Evolutionary conservation across 1,140 invertebrate genomes (phyloP).

Genomic region (Meloidogyne floridensis): DNA sequence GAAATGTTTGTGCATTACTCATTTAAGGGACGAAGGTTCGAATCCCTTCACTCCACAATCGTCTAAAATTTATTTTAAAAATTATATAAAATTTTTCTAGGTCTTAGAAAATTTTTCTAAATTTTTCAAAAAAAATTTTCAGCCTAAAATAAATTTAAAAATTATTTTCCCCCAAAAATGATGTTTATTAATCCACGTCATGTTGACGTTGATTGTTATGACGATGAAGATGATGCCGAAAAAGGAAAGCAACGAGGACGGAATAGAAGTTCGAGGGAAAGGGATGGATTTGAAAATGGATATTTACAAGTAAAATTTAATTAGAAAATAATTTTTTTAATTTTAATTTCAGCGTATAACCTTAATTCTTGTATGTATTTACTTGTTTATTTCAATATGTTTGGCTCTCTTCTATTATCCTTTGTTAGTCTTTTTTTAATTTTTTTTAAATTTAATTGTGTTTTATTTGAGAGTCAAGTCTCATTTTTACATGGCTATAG

Average conservation of each 20-base stretch:
- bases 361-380: conserved; percentile 26
- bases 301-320: conserved; percentile 21
- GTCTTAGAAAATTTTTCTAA: too few relatives aligned
- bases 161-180: conserved; percentile 12
- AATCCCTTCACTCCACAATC: too few relatives aligned
- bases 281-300: background rate
- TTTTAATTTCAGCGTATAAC: conserved; percentile 22
- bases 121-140: too few relatives aligned
- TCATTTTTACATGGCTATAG: too few relatives aligned
- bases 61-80: too few relatives aligned
- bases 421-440: background rate
- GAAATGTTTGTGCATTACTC: too few relatives aligned
- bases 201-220: conserved; percentile 26
- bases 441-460: too few relatives aligned
- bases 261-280: background rate
- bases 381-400: conserved; percentile 24
- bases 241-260: conserved; percentile 24
- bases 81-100: too few relatives aligned
- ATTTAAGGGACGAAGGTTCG: too few relatives aligned
- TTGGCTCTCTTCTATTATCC: conserved; percentile 36
- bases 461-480: too few relatives aligned
- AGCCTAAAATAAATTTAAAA: too few relatives aligned
- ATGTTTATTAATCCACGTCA: conserved; percentile 29
- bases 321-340: background rate
- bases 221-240: background rate